Conservation (phyloP, 2,888 invertebrate genomes). For the Alcis repandata region DNA sequence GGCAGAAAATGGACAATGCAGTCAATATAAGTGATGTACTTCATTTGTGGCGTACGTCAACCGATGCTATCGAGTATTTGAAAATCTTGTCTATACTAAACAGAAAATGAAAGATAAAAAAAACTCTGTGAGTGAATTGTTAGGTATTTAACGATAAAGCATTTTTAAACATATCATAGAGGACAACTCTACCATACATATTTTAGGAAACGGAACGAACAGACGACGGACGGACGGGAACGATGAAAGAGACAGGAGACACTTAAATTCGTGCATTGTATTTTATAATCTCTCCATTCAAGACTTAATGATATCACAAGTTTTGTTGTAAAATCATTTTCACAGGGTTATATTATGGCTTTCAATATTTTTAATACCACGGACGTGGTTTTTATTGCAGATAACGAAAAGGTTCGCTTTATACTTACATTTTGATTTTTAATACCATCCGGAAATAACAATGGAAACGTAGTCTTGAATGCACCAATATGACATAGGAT, state of each 20-base stretch:
- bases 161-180: too few relatives aligned
- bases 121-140: too few relatives aligned
- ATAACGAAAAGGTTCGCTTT: slow-evolving; percentile 4
- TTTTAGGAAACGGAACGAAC: too few relatives aligned
- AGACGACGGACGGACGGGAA: too few relatives aligned
- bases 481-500: background rate
- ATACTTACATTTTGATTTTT: background rate
- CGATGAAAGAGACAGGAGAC: too few relatives aligned
- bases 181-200: too few relatives aligned
- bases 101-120: too few relatives aligned
- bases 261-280: too few relatives aligned
- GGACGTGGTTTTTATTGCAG: slow-evolving; percentile 7
- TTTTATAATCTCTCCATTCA: background rate
- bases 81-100: too few relatives aligned
- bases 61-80: too few relatives aligned
- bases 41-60: background rate
- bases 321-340: background rate
- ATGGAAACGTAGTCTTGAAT: background rate
- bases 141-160: too few relatives aligned
- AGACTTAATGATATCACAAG: background rate
- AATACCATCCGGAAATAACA: background rate
- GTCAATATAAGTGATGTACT: background rate
- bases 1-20: background rate
- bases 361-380: background rate
- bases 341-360: background rate